phyloP scores from a whole-genome alignment of 2,888 invertebrate species.

The Eucriotettix oculatus region DNA sequence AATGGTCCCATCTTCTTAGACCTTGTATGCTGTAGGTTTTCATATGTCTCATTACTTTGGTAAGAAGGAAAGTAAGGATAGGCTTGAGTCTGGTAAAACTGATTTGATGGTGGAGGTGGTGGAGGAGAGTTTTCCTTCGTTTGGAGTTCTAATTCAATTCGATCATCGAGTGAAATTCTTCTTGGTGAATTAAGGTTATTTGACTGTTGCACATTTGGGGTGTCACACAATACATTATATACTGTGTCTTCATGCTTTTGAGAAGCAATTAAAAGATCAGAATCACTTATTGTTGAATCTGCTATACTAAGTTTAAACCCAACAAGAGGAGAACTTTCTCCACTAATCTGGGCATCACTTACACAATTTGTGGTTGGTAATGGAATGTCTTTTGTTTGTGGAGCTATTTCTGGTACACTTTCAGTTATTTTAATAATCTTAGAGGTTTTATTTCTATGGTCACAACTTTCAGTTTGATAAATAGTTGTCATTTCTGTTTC shows the following conservation, averaged over 20 bases:
- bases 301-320: constrained; percentile 29
- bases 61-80: too few relatives aligned
- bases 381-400: too few relatives aligned
- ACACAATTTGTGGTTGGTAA: too few relatives aligned
- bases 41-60: too few relatives aligned
- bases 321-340: constrained; percentile 20
- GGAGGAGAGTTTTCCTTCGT: constrained; percentile 25
- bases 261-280: constrained; percentile 21
- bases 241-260: constrained; percentile 1
- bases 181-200: constrained; percentile 28
- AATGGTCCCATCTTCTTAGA: neutral
- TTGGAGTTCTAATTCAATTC: constrained; percentile 40
- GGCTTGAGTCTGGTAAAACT: constrained; percentile 4
- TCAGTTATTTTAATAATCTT: too few relatives aligned
- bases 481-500: too few relatives aligned
- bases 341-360: neutral
- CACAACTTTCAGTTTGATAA: too few relatives aligned
- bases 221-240: neutral
- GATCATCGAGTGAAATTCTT: constrained; percentile 39
- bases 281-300: constrained; percentile 36
- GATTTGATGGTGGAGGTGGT: constrained; percentile 9
- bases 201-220: neutral
- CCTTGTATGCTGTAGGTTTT: neutral
- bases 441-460: too few relatives aligned
- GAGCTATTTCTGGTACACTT: too few relatives aligned